Base-by-base conservation (phyloP, 2,797 vertebrate species). In the Discoglossus pictus region DNA sequence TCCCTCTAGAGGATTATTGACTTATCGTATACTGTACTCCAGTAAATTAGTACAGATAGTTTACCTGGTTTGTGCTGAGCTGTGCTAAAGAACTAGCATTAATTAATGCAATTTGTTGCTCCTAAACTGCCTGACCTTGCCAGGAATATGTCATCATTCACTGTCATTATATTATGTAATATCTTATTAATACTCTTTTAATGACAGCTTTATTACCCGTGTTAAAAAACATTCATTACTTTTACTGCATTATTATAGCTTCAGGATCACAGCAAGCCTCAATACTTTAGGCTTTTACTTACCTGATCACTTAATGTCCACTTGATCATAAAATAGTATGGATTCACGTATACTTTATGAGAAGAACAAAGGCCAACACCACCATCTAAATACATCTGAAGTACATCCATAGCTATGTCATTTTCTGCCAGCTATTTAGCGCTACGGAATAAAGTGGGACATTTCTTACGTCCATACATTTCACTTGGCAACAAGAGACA, bases 31-130 rank as follows among this genome's bases (percentile, higher is more conserved):
- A 34, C 21, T 36, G 55, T 64, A 51, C 53, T 40, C 65, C 34
- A 51, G 18, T 52, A 65, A 71, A 64, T 71, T 25, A 59, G 53
- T 59, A 59, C 65, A 71, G 43, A 64, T 64, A 71, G 61, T 65
- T 52, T 24, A 50, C 40, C 44, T 44, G 46, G 10, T 59, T 63
- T 65, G 38, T 71, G 68, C 61, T 71, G 61, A 71, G 53, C 46
- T 43, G 25, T 64, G 46, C 61, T 64, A 59, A 70, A 70, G 35
- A 50, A 50, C 35, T 42, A 46, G 35, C 21, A 43, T 27, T 71
- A 38, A 51, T 59, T 63, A 46, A 59, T 51, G 46, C 17, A 36
- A 48, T 58, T 44, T 71, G 61, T 58, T 52, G 53, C 18, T 64
- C 12, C 44, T 52, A 35, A 59, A 43, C 61, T 59, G 53, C 25